Percentiles rank a stretch among this genome's conserved stretches.
These are phyloP conservation scores for Tichodroma muraria DNA, from an alignment of 2,113 vertebrate genomes.

Conservation along the genomic window DNA sequence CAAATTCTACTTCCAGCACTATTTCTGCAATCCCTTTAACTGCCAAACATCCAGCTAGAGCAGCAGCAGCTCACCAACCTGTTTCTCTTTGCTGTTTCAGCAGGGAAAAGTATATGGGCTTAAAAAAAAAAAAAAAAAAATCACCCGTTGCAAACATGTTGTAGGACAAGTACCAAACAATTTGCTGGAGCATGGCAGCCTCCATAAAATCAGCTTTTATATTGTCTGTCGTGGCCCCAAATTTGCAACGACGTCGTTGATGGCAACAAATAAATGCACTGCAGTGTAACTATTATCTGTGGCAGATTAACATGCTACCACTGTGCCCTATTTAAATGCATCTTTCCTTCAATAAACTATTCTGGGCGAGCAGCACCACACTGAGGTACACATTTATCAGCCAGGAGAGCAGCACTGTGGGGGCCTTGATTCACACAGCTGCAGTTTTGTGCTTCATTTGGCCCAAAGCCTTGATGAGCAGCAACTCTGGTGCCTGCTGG, in stretches of 20 bases:
- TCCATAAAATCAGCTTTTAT: constrained; percentile 36
- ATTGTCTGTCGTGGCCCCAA: neutral
- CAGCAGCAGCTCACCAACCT: neutral
- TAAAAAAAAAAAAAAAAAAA: neutral
- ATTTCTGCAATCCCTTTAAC: neutral
- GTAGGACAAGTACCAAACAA: constrained; percentile 26
- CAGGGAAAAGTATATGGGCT: neutral
- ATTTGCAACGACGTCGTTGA: constrained; percentile 35
- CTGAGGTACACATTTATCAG: constrained; percentile 44
- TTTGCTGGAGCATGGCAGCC: neutral
- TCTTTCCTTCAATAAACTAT: constrained; percentile 41
- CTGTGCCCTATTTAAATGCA: constrained; percentile 48
- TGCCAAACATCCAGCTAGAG: neutral
- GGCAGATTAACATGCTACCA: constrained; percentile 56
- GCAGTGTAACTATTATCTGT: constrained; percentile 59
- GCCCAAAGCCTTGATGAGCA: constrained; percentile 33
- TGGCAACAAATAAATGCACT: constrained; percentile 52
- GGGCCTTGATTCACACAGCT: constrained; percentile 50
- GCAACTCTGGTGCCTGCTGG: constrained; percentile 18
- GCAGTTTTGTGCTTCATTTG: constrained; percentile 60
- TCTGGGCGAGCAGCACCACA: constrained; percentile 42
- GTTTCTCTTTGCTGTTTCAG: neutral
- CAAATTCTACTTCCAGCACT: neutral
- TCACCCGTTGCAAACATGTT: constrained; percentile 22
- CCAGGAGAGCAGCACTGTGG: constrained; percentile 33